phyloP scores from a whole-genome alignment of 1,140 invertebrate species.

The Halesus radiatus region DNA sequence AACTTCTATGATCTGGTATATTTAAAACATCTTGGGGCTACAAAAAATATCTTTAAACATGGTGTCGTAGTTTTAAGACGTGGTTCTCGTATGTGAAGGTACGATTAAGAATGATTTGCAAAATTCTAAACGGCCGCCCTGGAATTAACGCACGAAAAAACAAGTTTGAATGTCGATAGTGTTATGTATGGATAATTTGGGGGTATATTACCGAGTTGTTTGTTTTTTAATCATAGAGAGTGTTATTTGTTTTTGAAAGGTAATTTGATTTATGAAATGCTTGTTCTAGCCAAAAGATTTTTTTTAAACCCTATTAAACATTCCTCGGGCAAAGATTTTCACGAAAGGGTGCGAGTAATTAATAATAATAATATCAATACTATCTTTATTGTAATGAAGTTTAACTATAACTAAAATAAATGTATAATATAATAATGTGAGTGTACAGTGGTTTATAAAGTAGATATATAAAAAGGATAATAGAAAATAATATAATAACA shows the following conservation, averaged over 20 bases:
- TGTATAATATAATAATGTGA: no score
- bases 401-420: no score
- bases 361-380: no score
- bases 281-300: no score
- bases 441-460: no score
- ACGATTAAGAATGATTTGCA: slow-evolving; percentile 15
- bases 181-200: neutral
- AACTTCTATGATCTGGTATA: neutral
- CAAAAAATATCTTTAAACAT: neutral
- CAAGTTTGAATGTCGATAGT: neutral
- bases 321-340: no score
- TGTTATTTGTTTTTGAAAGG: neutral
- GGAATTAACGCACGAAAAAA: slow-evolving; percentile 28
- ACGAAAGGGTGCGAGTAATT: no score
- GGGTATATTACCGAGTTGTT: no score
- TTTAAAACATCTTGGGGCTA: neutral
- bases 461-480: no score
- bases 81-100: neutral
- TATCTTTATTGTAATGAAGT: no score
- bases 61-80: neutral
- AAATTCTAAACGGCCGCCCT: slow-evolving; percentile 26
- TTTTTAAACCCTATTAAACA: no score
- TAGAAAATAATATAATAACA: no score
- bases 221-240: neutral
- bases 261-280: neutral